Conservation (phyloP, 1,140 invertebrate genomes). For the Phthorimaea operculella region DNA sequence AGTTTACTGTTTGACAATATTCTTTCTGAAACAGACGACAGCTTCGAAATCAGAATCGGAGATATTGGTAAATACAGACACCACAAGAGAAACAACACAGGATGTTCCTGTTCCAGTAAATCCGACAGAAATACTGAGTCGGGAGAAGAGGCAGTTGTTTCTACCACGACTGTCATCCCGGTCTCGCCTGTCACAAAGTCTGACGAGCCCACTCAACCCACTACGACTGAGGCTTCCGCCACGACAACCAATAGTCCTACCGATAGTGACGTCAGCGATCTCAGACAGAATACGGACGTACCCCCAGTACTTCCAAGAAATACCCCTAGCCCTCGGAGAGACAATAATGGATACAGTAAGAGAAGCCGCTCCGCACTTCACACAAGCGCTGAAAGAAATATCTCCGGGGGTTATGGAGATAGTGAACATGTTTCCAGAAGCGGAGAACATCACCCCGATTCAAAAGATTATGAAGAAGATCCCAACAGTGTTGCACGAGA, state of each 20-base stretch:
- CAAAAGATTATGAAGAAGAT: constrained; percentile 50
- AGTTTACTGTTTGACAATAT: constrained; percentile 55
- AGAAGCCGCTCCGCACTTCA: constrained; percentile 55
- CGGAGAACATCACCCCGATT: constrained; percentile 34
- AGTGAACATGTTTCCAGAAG: constrained; percentile 47
- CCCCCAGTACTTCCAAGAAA: constrained; percentile 60
- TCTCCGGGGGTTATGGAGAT: constrained; percentile 57
- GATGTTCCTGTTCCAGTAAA: constrained; percentile 29
- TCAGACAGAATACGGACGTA: constrained; percentile 58
- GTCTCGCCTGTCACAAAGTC: constrained; percentile 21
- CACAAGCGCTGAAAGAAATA: constrained; percentile 51
- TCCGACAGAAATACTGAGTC: constrained; percentile 17
- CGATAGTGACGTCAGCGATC: constrained; percentile 49
- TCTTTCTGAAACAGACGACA: constrained; percentile 27
- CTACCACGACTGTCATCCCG: constrained; percentile 37
- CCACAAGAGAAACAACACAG: constrained; percentile 22
- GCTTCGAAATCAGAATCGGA: constrained; percentile 17
- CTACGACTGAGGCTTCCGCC: constrained; percentile 36
- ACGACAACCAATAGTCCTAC: constrained; percentile 46
- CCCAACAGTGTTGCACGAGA: constrained; percentile 49
- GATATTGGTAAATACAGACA: constrained; percentile 1
- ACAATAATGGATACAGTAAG: constrained; percentile 55
- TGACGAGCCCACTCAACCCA: constrained; percentile 13
- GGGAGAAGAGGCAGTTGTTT: constrained; percentile 47
- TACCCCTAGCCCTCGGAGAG: constrained; percentile 54